phyloP scores from a whole-genome alignment of 2,797 vertebrate genomes.

The Staurois parvus region DNA sequence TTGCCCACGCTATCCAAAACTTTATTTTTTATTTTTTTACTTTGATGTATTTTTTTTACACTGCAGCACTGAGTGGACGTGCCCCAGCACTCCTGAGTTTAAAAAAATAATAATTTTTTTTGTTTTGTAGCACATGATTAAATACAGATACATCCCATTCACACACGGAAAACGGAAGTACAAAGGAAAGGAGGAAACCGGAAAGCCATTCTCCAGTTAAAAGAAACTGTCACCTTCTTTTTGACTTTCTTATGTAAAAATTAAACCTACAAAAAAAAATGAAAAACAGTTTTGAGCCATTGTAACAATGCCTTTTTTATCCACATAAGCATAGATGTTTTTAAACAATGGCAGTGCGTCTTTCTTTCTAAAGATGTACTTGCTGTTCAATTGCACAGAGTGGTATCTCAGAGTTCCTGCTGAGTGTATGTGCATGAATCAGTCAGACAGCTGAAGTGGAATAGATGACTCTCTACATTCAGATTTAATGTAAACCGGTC shows the following conservation, averaged over 20 bases:
- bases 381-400: neutral
- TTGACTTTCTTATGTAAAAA: slow-evolving; percentile 69
- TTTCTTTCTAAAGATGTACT: slow-evolving; percentile 23
- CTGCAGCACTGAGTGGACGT: too few species aligned
- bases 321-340: slow-evolving; percentile 47
- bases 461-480: neutral
- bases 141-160: slow-evolving; percentile 99
- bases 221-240: slow-evolving; percentile 66
- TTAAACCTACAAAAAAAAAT: slow-evolving; percentile 63
- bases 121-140: slow-evolving; percentile 93
- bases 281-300: slow-evolving; percentile 81
- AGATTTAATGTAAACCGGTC: neutral
- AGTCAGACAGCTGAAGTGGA: slow-evolving; percentile 1
- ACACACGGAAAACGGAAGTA: slow-evolving; percentile 98
- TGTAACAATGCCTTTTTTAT: slow-evolving; percentile 81
- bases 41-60: too few species aligned
- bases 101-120: slow-evolving; percentile 33
- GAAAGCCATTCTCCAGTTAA: slow-evolving; percentile 97
- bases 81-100: too few species aligned
- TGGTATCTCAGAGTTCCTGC: neutral
- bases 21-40: too few species aligned
- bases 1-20: too few species aligned
- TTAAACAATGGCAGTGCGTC: slow-evolving; percentile 38
- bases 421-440: neutral
- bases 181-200: slow-evolving; percentile 97